Conservation (phyloP, 2,888 invertebrate species). For the Physocephala rufipes region DNA sequence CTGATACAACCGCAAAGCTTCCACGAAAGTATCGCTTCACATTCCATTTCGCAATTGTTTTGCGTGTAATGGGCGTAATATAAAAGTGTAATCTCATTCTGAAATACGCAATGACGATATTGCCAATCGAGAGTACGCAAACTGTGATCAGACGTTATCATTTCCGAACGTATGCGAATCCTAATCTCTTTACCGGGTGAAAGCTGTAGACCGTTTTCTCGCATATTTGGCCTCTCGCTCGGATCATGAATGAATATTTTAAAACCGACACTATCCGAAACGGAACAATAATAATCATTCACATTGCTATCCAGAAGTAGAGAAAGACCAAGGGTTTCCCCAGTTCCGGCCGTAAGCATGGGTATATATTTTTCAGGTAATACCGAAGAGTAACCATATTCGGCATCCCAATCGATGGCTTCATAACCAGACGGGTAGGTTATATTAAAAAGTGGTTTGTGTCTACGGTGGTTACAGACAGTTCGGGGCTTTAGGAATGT, state of each 20-base stretch:
- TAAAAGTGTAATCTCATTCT: slow-evolving; percentile 73
- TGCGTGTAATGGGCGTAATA: slow-evolving; percentile 78
- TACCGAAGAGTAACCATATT: slow-evolving; percentile 71
- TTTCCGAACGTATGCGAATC: slow-evolving; percentile 55
- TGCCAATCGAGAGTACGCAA: slow-evolving; percentile 50
- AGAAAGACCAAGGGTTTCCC: slow-evolving; percentile 76
- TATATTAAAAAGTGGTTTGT: neutral
- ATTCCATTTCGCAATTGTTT: slow-evolving; percentile 81
- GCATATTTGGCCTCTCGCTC: slow-evolving; percentile 58
- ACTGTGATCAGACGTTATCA: slow-evolving; percentile 51
- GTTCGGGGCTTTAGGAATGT: neutral
- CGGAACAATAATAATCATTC: slow-evolving; percentile 77
- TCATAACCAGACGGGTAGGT: slow-evolving; percentile 21
- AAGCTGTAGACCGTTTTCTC: slow-evolving; percentile 56
- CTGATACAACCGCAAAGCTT: slow-evolving; percentile 57
- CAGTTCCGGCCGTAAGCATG: slow-evolving; percentile 67
- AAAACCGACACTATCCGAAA: slow-evolving; percentile 70
- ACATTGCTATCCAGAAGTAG: slow-evolving; percentile 72
- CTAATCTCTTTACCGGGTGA: slow-evolving; percentile 57
- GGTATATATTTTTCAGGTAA: slow-evolving; percentile 71
- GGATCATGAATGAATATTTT: slow-evolving; percentile 60
- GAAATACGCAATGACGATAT: slow-evolving; percentile 75
- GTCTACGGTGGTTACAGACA: neutral
- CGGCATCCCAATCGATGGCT: slow-evolving; percentile 75
- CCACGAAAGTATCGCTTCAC: slow-evolving; percentile 75